Percentiles rank a stretch among this genome's conserved stretches.
Evolutionary conservation across 2,113 vertebrate genomes (phyloP).

Genomic region (cattle (Bos taurus)): ARS-UCD2.0 NC_037332.1:107550001-107550500

Average conservation of each 20-base stretch:
- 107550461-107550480: slow-evolving; percentile 3
- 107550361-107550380: slow-evolving; percentile 35
- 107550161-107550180: neutral
- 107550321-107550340: neutral
- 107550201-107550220: neutral
- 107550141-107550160: neutral
- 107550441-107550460: neutral
- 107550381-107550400: neutral
- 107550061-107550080: neutral
- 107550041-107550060: neutral
- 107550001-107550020: neutral
- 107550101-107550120: neutral
- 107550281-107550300: neutral
- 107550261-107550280: neutral
- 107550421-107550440: slow-evolving; percentile 12
- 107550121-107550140: neutral
- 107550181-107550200: neutral
- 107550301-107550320: neutral
- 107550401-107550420: slow-evolving; percentile 1
- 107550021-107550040: neutral
- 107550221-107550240: neutral
- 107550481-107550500: neutral
- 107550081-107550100: neutral
- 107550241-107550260: neutral
- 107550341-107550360: neutral